Percentiles rank a stretch among this genome's conserved stretches.
These are phyloP conservation scores for Danaus plexippus DNA, from an alignment of 1,140 invertebrate species.

Conservation along the genomic window DNA sequence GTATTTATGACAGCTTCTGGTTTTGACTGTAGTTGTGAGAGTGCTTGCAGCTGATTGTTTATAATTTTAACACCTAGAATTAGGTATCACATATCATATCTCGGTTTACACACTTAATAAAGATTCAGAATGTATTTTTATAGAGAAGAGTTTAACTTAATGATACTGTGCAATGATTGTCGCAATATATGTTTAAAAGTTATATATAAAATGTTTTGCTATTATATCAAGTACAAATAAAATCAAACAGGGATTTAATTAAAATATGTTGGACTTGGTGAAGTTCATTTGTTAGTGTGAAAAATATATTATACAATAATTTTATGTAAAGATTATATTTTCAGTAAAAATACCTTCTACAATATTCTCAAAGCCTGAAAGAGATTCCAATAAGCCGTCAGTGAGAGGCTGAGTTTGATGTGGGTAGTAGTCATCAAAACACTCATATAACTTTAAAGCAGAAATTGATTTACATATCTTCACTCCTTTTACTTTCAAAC, in stretches of 20 bases:
- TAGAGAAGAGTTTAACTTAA: too few species aligned
- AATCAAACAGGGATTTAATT: too few species aligned
- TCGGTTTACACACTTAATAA: too few species aligned
- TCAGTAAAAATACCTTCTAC: slow-evolving; percentile 35
- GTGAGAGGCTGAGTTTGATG: slow-evolving; percentile 38
- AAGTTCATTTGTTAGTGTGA: neutral
- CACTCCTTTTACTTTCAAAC: slow-evolving; percentile 41
- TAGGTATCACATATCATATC: slow-evolving; percentile 1
- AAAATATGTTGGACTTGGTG: too few species aligned
- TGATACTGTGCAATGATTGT: too few species aligned
- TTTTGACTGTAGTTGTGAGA: slow-evolving; percentile 38
- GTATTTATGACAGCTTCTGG: slow-evolving; percentile 48
- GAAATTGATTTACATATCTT: slow-evolving; percentile 43
- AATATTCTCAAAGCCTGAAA: slow-evolving; percentile 38
- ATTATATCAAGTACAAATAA: too few species aligned
- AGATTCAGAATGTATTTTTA: too few species aligned
- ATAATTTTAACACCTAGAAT: slow-evolving; percentile 45
- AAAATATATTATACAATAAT: slow-evolving; percentile 1
- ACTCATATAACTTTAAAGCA: slow-evolving; percentile 52
- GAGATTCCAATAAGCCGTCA: slow-evolving; percentile 38
- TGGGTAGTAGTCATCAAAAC: slow-evolving; percentile 50
- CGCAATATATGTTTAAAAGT: too few species aligned
- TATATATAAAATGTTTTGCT: too few species aligned
- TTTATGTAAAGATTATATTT: slow-evolving; percentile 1
- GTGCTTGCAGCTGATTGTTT: slow-evolving; percentile 44